These are phyloP conservation scores for Ailurus styani DNA, from an alignment of 2,113 vertebrate species.

Conservation along the genomic window DNA sequence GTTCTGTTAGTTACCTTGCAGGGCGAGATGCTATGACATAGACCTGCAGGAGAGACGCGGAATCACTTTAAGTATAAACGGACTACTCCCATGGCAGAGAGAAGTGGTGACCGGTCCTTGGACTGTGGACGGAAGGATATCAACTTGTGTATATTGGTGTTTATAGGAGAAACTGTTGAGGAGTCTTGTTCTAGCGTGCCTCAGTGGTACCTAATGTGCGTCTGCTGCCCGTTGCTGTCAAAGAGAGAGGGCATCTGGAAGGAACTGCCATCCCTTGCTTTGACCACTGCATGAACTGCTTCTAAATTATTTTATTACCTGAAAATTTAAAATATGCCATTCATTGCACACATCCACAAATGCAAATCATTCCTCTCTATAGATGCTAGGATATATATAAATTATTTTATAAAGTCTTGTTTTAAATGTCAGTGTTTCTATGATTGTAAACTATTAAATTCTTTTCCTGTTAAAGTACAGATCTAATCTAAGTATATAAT, in stretches of 20 bases:
- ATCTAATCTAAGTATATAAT: conserved; percentile 84
- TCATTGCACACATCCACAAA: conserved; percentile 74
- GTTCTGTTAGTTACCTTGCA: conserved; percentile 88
- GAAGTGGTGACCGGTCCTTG: conserved; percentile 85
- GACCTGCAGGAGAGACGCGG: conserved; percentile 84
- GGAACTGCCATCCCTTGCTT: conserved; percentile 77
- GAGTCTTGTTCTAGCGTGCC: conserved; percentile 66
- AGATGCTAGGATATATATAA: conserved; percentile 92
- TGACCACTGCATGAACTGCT: conserved; percentile 91
- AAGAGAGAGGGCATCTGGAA: conserved; percentile 70
- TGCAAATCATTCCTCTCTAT: conserved; percentile 74
- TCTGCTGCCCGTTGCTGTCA: conserved; percentile 77
- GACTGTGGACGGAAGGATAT: conserved; percentile 87
- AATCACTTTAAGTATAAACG: conserved; percentile 84
- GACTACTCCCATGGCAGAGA: conserved; percentile 88
- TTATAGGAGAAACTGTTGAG: conserved; percentile 81
- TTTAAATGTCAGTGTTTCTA: conserved; percentile 89
- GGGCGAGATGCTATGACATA: conserved; percentile 74
- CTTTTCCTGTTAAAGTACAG: conserved; percentile 80
- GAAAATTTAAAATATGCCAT: conserved; percentile 77
- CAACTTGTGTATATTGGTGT: conserved; percentile 90
- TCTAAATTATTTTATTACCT: conserved; percentile 87
- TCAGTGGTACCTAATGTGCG: conserved; percentile 21
- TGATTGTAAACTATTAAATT: conserved; percentile 88
- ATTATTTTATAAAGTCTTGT: conserved; percentile 96